These are phyloP conservation scores for Unio delphinus DNA, from an alignment of 2,888 invertebrate genomes.

Conservation along the genomic window DNA sequence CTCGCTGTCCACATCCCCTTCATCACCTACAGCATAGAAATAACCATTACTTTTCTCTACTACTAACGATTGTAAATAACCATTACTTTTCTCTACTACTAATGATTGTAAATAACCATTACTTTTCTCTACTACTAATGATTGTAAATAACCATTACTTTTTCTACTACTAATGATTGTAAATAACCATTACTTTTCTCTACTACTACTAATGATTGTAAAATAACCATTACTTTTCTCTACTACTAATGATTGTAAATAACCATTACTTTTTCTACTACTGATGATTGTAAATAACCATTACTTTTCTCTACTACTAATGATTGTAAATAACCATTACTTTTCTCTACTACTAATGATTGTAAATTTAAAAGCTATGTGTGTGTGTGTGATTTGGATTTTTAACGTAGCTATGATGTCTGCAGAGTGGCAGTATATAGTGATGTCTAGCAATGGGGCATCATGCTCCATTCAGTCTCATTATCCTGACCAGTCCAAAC, in stretches of 20 bases:
- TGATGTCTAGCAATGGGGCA: too few species aligned
- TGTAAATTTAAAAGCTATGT: neutral
- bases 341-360: neutral
- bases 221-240: neutral
- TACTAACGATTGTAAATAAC: too few species aligned
- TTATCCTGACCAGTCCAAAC: too few species aligned
- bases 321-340: neutral
- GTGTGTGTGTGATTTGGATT: too few species aligned
- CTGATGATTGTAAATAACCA: neutral
- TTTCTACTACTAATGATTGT: neutral
- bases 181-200: neutral
- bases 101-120: neutral
- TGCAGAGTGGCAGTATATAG: too few species aligned
- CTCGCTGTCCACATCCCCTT: slow-evolving; percentile 26
- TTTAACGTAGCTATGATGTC: too few species aligned
- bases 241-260: neutral
- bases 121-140: neutral
- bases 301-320: neutral
- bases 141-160: neutral
- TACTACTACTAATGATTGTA: too few species aligned
- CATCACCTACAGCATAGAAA: slow-evolving; percentile 11
- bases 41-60: neutral
- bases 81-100: neutral
- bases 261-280: neutral
- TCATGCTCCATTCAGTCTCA: too few species aligned